Evolutionary conservation across 2,888 invertebrate species (phyloP).

Genomic region (Herminia tarsipennalis): DNA sequence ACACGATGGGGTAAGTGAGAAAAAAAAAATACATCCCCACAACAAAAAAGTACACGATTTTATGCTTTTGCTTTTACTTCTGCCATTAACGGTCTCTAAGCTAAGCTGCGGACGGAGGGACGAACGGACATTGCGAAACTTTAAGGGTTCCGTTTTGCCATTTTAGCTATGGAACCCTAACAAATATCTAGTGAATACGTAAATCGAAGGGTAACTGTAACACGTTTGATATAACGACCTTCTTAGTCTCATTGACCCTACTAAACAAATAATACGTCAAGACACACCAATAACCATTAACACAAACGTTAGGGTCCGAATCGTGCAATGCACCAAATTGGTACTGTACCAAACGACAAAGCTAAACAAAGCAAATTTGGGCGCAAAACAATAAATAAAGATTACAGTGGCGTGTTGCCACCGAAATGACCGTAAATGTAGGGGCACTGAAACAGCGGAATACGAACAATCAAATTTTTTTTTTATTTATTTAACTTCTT

Average conservation of each 20-base stretch:
- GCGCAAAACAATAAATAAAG: slow-evolving; percentile 47
- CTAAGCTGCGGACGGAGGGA: too few species aligned
- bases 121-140: too few species aligned
- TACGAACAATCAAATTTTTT: neutral
- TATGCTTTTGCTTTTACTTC: too few species aligned
- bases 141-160: too few species aligned
- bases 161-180: too few species aligned
- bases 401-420: slow-evolving; percentile 44
- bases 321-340: slow-evolving; percentile 37
- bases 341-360: slow-evolving; percentile 20
- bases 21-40: too few species aligned
- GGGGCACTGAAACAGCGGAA: slow-evolving; percentile 19
- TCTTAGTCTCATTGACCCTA: slow-evolving; percentile 2
- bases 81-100: too few species aligned
- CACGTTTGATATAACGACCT: neutral
- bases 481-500: too few species aligned
- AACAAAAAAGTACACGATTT: too few species aligned
- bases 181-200: too few species aligned
- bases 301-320: slow-evolving; percentile 11
- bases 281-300: slow-evolving; percentile 23
- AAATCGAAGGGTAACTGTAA: neutral
- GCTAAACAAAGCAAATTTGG: slow-evolving; percentile 42
- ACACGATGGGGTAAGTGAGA: too few species aligned
- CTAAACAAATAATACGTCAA: slow-evolving; percentile 16
- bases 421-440: slow-evolving; percentile 37